Percentiles rank a stretch among this genome's conserved stretches.
Conservation (phyloP, 2,113 vertebrate species). For the Rattus rattus region DNA sequence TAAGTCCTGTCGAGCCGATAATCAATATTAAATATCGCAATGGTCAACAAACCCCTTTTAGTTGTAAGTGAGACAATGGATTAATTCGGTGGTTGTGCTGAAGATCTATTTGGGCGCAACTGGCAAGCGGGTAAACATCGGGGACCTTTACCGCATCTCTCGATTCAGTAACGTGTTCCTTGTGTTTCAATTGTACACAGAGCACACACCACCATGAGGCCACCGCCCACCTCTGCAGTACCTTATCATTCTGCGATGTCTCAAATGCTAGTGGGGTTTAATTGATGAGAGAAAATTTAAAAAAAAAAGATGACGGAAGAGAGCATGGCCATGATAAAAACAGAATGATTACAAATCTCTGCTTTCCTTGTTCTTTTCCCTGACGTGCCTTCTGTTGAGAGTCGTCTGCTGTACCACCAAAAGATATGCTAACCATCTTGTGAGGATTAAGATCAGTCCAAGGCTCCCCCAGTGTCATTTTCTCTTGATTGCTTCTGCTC, state of each 20-base stretch:
- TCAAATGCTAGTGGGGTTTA: constrained; percentile 1
- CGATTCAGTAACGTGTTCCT: neutral
- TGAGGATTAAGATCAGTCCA: neutral
- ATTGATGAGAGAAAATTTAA: neutral
- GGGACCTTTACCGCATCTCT: neutral
- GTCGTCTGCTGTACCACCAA: neutral
- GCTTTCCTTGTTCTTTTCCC: neutral
- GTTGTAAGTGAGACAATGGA: neutral
- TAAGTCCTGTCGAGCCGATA: neutral
- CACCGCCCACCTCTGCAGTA: neutral
- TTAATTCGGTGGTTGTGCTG: neutral
- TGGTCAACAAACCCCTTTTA: neutral
- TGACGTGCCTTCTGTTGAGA: neutral
- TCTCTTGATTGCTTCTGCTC: neutral
- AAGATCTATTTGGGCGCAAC: neutral
- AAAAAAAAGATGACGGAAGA: neutral
- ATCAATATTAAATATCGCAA: neutral
- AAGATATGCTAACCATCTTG: constrained; percentile 4
- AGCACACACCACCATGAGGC: neutral
- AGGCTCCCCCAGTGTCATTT: constrained; percentile 26
- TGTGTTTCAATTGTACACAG: neutral
- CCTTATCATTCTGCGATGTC: neutral
- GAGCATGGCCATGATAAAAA: neutral
- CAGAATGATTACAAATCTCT: neutral
- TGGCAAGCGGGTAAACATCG: neutral